Base-by-base conservation (phyloP, 2,888 invertebrate genomes). In the Homarus gammarus region DNA sequence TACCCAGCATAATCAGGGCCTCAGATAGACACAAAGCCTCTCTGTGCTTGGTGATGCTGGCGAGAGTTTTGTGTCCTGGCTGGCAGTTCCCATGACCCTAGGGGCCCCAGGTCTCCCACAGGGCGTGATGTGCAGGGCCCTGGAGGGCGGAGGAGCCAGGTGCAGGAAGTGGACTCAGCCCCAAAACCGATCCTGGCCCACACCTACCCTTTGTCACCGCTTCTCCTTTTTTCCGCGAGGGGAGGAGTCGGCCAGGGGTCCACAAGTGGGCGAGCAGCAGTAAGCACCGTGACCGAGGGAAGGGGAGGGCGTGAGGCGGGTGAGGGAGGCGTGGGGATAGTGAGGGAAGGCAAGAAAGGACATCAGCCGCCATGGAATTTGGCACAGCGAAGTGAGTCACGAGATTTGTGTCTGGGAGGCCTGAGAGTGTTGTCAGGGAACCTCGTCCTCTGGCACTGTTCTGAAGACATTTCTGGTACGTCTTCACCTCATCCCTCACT, bases 51-150 rank as follows among this genome's bases (percentile, higher is more conserved):
- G 78, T 78, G 51, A n/a, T n/a, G 44, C 51, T 31, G 78, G 27
- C n/a, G 56, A 49, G 56, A 44, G 51, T 33, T 56, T 31, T 49
- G 78, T 49, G 78, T 22, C 40, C 18, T 51, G 78, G 78, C 31
- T 36, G 44, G 18, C 18, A 22, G 36, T 79, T 79, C 79, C 79
- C 79, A 79, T 79, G 79, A 79, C 79, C 79, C 79, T 10, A 79
- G 79, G 79, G 61, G 61, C 36, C 51, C 79, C 27, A 44, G 38
- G 61, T n/a, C 79, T 51, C n/a, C 79, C 79, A 78, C 61, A 27
- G 79, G 79, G 79, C 79, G 79, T 79, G 33, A 79, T 61, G 79
- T 79, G 79, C 61, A 61, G 44, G 36, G 36, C 38, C 27, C 38
- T 3, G 79, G 31, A 51, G 79, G 79, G 78, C 79, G 79, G 56